Conservation (phyloP, 1,140 invertebrate species). For the Temnothorax curvispinosus region DNA sequence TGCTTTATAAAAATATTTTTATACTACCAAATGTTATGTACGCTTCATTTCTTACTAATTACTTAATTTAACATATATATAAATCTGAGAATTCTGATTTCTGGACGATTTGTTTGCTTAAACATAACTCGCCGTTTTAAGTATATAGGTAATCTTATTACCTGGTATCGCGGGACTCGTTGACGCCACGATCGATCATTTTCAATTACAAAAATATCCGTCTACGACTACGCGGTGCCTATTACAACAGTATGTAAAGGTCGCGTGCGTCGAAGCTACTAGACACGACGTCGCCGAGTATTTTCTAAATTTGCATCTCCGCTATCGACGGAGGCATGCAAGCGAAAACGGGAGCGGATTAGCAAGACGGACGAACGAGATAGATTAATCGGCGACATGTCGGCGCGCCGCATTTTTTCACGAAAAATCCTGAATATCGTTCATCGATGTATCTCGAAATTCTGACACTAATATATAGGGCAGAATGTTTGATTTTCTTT, state of each 20-base stretch:
- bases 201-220: conserved; percentile 72
- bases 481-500: background rate
- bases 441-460: background rate
- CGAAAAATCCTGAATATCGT: background rate
- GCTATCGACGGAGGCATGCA: conserved; percentile 70
- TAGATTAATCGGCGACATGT: conserved; percentile 68
- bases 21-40: background rate
- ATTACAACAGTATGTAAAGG: conserved; percentile 46
- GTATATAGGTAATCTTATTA: conserved; percentile 51
- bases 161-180: conserved; percentile 9
- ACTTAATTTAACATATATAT: background rate
- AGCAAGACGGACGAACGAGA: conserved; percentile 3
- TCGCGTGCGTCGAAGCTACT: conserved; percentile 68
- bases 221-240: conserved; percentile 25
- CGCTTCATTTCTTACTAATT: background rate
- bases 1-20: background rate
- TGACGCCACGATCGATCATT: conserved; percentile 63
- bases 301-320: conserved; percentile 72
- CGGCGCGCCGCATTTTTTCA: conserved; percentile 49
- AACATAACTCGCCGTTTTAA: conserved; percentile 14
- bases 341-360: conserved; percentile 49
- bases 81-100: conserved; percentile 11
- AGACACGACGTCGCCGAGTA: conserved; percentile 72
- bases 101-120: background rate
- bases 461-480: conserved; percentile 5